These are phyloP conservation scores for Drosophila rufa DNA, from an alignment of 1,140 invertebrate genomes.

Conservation along the genomic window DNA sequence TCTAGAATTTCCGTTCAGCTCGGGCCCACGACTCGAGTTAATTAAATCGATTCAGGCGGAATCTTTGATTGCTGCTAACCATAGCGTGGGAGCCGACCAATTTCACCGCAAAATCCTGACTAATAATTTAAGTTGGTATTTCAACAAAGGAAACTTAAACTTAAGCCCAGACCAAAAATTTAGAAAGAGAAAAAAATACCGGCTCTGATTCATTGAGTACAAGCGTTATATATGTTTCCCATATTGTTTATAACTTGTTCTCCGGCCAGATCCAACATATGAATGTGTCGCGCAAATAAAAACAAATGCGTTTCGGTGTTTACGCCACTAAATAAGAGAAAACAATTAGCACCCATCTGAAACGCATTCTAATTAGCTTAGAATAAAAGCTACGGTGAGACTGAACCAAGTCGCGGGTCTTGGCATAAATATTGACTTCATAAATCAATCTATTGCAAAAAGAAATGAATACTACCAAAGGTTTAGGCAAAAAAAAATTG, in stretches of 20 bases:
- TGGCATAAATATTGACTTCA: conserved; percentile 5
- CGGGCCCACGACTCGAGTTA: conserved; percentile 60
- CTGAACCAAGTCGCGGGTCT: conserved; percentile 2
- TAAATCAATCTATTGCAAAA: conserved; percentile 5
- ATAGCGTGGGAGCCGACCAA: conserved; percentile 61
- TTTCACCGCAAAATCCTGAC: conserved; percentile 40
- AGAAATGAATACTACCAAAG: not conserved
- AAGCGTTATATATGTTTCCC: conserved; percentile 35
- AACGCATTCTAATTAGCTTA: conserved; percentile 40
- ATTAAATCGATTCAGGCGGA: conserved; percentile 69
- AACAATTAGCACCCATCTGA: conserved; percentile 50
- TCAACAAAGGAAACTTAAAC: conserved; percentile 45
- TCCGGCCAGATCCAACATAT: conserved; percentile 25
- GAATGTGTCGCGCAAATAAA: conserved; percentile 32
- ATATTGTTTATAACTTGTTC: conserved; percentile 66
- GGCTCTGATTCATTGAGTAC: conserved; percentile 41
- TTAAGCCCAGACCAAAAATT: conserved; percentile 28
- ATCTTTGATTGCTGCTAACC: conserved; percentile 52
- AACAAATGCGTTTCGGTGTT: conserved; percentile 47
- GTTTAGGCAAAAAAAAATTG: too few species aligned
- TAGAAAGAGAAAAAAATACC: conserved; percentile 20
- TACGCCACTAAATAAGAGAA: conserved; percentile 24
- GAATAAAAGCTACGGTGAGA: conserved; percentile 12
- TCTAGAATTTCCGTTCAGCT: conserved; percentile 64
- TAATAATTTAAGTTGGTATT: conserved; percentile 64